Conservation (phyloP, 2,797 vertebrate species). For the Scleropages formosus region DNA sequence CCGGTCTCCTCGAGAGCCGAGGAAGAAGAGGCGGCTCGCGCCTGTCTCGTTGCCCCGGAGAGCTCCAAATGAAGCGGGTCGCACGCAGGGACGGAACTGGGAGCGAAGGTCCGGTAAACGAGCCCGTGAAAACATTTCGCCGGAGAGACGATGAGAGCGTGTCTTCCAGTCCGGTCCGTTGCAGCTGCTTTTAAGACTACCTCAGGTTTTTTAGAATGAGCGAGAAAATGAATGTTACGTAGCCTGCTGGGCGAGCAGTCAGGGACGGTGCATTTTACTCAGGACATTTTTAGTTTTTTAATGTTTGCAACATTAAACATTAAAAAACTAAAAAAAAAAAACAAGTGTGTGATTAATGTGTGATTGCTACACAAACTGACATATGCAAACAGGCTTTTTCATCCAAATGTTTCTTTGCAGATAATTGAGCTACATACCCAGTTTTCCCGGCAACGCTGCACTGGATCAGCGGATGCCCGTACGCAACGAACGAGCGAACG, state of each 20-base stretch:
- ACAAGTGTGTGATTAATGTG: slow-evolving; percentile 5
- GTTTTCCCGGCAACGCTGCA: too few relatives aligned
- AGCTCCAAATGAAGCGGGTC: slow-evolving; percentile 56
- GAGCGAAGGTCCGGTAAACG: too few relatives aligned
- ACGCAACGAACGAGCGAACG: slow-evolving; percentile 2
- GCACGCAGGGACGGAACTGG: slow-evolving; percentile 37
- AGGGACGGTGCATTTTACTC: slow-evolving; percentile 69
- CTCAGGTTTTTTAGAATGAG: slow-evolving; percentile 63
- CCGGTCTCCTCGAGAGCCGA: slow-evolving; percentile 74
- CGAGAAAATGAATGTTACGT: slow-evolving; percentile 60
- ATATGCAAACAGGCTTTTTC: slow-evolving; percentile 35
- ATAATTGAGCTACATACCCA: too few relatives aligned
- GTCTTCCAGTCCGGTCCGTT: slow-evolving; percentile 43
- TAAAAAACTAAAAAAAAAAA: slow-evolving; percentile 51
- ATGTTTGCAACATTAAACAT: too few relatives aligned
- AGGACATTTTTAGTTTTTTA: slow-evolving; percentile 59
- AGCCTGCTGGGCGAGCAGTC: slow-evolving; percentile 60
- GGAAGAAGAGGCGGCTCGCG: slow-evolving; percentile 77
- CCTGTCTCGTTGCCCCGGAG: slow-evolving; percentile 64
- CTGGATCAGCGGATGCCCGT: too few relatives aligned
- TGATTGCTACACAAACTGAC: slow-evolving; percentile 34
- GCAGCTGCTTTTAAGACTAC: slow-evolving; percentile 69
- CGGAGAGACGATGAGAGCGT: slow-evolving; percentile 45
- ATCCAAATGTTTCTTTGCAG: slow-evolving; percentile 35
- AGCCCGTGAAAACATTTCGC: slow-evolving; percentile 67